Conservation (phyloP, 2,797 vertebrate species). For the Paguma larvata region DNA sequence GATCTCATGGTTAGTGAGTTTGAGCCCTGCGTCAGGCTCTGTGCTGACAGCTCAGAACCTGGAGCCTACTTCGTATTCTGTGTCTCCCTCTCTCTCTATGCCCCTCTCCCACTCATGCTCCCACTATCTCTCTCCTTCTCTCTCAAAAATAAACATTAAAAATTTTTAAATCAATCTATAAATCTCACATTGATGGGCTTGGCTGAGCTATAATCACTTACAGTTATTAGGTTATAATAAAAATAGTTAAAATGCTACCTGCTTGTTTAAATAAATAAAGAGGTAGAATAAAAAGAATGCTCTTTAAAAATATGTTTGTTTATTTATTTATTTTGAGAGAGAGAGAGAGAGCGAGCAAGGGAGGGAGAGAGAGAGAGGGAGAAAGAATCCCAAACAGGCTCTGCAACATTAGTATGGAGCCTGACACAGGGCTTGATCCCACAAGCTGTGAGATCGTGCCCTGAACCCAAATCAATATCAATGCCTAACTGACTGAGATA, state of each 20-base stretch:
- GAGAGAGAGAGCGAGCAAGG: background rate
- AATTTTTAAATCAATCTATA: background rate
- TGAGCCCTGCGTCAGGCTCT: fast-evolving
- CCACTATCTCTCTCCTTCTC: no score
- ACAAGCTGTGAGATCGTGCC: background rate
- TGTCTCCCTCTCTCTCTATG: no score
- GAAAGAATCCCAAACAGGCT: background rate
- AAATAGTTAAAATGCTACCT: background rate
- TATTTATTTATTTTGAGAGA: no score
- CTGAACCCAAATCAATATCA: background rate
- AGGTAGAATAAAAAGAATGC: background rate
- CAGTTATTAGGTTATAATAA: background rate
- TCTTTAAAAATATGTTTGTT: no score
- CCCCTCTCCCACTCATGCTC: no score
- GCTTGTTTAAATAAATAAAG: background rate
- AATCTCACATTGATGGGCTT: background rate
- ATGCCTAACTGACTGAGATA: background rate
- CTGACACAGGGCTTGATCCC: background rate
- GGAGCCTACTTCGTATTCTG: no score
- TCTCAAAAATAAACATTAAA: no score
- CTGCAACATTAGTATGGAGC: background rate
- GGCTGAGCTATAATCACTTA: background rate
- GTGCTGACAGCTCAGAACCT: no score
- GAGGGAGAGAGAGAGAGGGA: background rate
- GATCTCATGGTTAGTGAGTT: no score